Percentiles rank a stretch among this genome's conserved stretches.
phyloP scores from a whole-genome alignment of 2,888 invertebrate species.

The Phaonia tiefii region DNA sequence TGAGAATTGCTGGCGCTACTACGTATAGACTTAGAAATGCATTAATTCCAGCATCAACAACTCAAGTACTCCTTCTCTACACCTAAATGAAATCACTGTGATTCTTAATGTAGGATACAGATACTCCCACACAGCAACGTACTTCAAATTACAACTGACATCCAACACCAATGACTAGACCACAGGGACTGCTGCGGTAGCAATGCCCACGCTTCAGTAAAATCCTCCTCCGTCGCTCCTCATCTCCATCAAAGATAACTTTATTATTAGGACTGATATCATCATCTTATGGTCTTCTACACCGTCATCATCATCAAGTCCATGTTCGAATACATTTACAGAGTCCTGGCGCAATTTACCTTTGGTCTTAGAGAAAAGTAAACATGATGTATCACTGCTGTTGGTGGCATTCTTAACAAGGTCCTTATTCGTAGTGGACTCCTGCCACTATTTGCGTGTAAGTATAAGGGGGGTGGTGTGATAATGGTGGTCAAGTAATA shows the following conservation, averaged over 20 bases:
- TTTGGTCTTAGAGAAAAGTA: constrained; percentile 51
- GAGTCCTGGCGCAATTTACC: constrained; percentile 43
- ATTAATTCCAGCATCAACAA: constrained; percentile 69
- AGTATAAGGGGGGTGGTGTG: neutral
- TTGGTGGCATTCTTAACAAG: constrained; percentile 66
- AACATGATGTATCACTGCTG: constrained; percentile 64
- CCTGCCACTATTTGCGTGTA: neutral
- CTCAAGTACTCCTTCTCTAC: constrained; percentile 9
- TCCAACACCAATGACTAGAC: constrained; percentile 41
- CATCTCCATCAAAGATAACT: constrained; percentile 19
- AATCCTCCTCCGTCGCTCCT: constrained; percentile 22
- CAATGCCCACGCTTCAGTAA: neutral
- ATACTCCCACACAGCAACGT: constrained; percentile 10
- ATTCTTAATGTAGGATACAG: constrained; percentile 14
- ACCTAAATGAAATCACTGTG: constrained; percentile 50
- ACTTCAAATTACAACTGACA: constrained; percentile 48
- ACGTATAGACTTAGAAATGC: constrained; percentile 68
- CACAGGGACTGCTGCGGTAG: neutral
- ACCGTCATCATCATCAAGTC: constrained; percentile 17
- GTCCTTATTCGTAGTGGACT: constrained; percentile 63
- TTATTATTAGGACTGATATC: constrained; percentile 42
- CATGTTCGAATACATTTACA: neutral
- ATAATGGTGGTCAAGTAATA: neutral
- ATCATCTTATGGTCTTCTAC: constrained; percentile 13
- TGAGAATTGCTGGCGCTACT: neutral